Percentiles rank a stretch among this genome's conserved stretches.
These are phyloP conservation scores for Temnothorax rugatulus DNA, from an alignment of 2,888 invertebrate genomes.

Conservation along the genomic window DNA sequence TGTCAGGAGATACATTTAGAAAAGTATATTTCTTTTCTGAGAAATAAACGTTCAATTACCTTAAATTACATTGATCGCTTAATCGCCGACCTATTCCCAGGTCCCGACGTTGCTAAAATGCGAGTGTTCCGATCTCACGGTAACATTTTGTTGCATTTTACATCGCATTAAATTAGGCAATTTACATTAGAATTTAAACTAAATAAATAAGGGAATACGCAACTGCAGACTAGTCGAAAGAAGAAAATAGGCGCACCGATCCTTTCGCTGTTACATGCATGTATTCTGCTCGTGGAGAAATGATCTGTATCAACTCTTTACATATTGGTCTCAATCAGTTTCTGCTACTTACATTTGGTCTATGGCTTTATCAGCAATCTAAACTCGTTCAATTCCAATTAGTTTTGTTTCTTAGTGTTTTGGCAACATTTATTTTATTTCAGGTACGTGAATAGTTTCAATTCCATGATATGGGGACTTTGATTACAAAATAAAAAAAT, in stretches of 20 bases:
- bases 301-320: neutral
- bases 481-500: too few species aligned
- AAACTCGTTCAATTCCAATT: neutral
- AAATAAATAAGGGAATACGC: too few species aligned
- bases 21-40: neutral
- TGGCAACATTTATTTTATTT: neutral
- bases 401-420: neutral
- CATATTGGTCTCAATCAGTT: neutral
- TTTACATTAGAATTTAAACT: neutral
- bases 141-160: neutral
- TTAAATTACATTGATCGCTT: neutral
- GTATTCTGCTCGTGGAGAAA: neutral
- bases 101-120: neutral
- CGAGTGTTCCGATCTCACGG: neutral
- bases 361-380: constrained; percentile 24
- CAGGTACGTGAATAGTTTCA: neutral
- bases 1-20: neutral
- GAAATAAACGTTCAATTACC: constrained; percentile 1
- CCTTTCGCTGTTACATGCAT: neutral
- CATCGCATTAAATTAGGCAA: neutral
- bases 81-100: neutral
- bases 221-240: neutral
- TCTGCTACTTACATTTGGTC: neutral
- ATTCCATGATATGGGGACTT: too few species aligned
- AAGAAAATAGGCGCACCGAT: neutral